Conservation (phyloP, 1,140 invertebrate species). For the Pseudomyrmex sp. region DNA sequence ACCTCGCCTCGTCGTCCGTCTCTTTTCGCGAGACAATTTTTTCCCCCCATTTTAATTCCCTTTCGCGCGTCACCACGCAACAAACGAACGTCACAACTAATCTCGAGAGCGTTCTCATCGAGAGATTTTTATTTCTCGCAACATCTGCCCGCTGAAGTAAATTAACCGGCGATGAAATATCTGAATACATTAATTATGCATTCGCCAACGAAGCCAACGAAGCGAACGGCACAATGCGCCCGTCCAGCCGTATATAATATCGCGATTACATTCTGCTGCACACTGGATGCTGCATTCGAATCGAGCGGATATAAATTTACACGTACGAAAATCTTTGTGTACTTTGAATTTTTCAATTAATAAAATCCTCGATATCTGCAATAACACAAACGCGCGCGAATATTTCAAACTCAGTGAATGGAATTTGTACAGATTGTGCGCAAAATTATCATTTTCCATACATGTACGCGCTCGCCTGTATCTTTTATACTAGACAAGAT, state of each 20-base stretch:
- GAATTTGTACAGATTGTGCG: conserved; percentile 23
- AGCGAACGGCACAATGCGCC: conserved; percentile 34
- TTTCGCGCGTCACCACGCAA: not conserved
- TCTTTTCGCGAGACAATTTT: not conserved
- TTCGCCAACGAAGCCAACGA: conserved; percentile 45
- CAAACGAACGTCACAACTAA: conserved; percentile 5
- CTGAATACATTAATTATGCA: conserved; percentile 54
- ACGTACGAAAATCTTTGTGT: conserved; percentile 2
- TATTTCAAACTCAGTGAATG: conserved; percentile 1
- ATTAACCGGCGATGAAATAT: conserved; percentile 53
- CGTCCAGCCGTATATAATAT: conserved; percentile 44
- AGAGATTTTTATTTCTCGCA: conserved; percentile 36
- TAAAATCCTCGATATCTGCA: not conserved
- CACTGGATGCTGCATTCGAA: conserved; percentile 26
- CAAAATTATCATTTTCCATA: not conserved
- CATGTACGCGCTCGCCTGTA: too few species aligned
- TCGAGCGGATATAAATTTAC: conserved; percentile 34
- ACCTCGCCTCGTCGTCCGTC: not conserved
- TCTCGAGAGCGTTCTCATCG: conserved; percentile 29
- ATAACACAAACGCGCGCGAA: conserved; percentile 11
- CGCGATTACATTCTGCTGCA: conserved; percentile 20
- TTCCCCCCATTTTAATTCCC: conserved; percentile 9
- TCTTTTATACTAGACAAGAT: too few species aligned
- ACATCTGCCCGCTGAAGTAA: conserved; percentile 44
- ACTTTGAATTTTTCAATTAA: conserved; percentile 41